phyloP scores from a whole-genome alignment of 2,113 vertebrate species.

The Condylura cristata region DNA sequence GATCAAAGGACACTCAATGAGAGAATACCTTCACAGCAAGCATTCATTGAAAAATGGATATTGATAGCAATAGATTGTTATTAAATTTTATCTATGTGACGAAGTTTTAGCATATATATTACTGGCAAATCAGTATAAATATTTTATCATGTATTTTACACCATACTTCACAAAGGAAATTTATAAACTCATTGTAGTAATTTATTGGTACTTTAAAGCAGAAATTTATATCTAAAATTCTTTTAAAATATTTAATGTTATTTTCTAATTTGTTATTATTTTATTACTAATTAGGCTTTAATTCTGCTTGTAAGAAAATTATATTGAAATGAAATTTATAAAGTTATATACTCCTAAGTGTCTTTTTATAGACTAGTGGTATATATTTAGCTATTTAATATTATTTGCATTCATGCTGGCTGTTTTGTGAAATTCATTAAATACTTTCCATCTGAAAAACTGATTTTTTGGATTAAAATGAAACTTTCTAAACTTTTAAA shows the following conservation, averaged over 20 bases:
- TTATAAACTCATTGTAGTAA: not conserved
- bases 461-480: not conserved
- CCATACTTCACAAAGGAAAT: not conserved
- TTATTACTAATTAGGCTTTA: not conserved
- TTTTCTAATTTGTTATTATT: slow-evolving; percentile 18
- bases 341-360: not conserved
- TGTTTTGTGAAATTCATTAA: slow-evolving; percentile 12
- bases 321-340: slow-evolving; percentile 8
- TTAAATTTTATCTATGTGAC: not conserved
- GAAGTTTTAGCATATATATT: not conserved
- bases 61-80: not conserved
- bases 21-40: not conserved
- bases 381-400: slow-evolving; percentile 47
- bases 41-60: not conserved
- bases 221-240: not conserved
- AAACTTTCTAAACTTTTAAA: slow-evolving; percentile 1
- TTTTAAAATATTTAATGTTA: not conserved
- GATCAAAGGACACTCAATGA: not conserved
- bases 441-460: not conserved
- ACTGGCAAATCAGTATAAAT: not conserved
- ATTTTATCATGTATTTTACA: not conserved
- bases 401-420: not conserved
- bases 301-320: not conserved
- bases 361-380: not conserved
- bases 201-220: not conserved